phyloP scores from a whole-genome alignment of 1,140 invertebrate genomes.

The Psilanteris sp. region DNA sequence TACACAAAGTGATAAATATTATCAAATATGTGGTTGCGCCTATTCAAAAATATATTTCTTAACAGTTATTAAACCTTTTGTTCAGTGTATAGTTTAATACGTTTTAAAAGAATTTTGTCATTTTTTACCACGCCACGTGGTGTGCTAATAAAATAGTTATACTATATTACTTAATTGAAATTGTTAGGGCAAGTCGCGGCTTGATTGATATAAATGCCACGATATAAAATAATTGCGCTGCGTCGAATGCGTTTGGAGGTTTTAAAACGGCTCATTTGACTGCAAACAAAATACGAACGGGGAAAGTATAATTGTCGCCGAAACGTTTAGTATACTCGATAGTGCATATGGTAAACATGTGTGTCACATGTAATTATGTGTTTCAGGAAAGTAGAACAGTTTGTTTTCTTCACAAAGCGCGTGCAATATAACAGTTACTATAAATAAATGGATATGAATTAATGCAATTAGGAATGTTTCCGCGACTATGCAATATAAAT shows the following conservation, averaged over 20 bases:
- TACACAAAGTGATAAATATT: too few relatives aligned
- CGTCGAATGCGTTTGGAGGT: background rate
- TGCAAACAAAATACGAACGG: constrained; percentile 38
- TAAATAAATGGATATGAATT: too few relatives aligned
- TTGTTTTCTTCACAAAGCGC: constrained; percentile 56
- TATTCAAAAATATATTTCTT: too few relatives aligned
- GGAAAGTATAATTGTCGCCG: constrained; percentile 56
- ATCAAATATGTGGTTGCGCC: too few relatives aligned
- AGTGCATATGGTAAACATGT: constrained; percentile 67
- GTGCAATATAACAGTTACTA: constrained; percentile 24
- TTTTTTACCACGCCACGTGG: too few relatives aligned
- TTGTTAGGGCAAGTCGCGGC: too few relatives aligned
- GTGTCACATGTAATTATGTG: constrained; percentile 68
- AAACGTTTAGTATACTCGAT: constrained; percentile 48
- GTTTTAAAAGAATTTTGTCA: too few relatives aligned
- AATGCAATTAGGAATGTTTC: constrained; percentile 37
- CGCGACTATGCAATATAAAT: constrained; percentile 14
- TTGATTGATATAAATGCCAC: too few relatives aligned
- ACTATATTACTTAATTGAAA: too few relatives aligned
- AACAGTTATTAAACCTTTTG: too few relatives aligned
- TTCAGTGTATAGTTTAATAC: too few relatives aligned
- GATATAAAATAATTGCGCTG: constrained; percentile 1
- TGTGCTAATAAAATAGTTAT: too few relatives aligned
- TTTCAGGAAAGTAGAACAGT: constrained; percentile 70
- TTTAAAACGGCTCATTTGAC: background rate